A percentile compares a stretch with the other conserved stretches of the same genome.
phyloP scores from a whole-genome alignment of 2,888 invertebrate species.

The Hyalella azteca region DNA sequence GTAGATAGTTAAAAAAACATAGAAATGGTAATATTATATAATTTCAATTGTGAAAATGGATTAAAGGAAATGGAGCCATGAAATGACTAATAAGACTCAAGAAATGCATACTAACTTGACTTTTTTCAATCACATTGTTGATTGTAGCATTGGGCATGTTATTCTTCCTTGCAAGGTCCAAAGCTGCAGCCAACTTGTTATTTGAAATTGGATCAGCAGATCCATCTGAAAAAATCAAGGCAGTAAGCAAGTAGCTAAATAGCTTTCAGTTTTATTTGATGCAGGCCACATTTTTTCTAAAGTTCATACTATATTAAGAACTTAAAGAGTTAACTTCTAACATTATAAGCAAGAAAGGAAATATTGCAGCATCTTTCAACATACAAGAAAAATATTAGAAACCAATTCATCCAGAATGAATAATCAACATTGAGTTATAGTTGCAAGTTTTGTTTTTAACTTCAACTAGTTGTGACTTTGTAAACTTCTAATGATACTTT shows the following conservation, averaged over 20 bases:
- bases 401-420: neutral
- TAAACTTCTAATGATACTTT: neutral
- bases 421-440: neutral
- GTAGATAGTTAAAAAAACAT: too few relatives aligned
- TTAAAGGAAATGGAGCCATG: too few relatives aligned
- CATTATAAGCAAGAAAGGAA: neutral
- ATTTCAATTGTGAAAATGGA: too few relatives aligned
- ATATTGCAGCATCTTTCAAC: neutral
- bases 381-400: neutral
- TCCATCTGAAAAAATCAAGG: conserved; percentile 63
- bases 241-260: neutral
- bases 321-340: neutral
- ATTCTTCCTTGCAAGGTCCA: conserved; percentile 70
- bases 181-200: conserved; percentile 67
- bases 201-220: conserved; percentile 71
- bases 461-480: neutral
- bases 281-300: neutral
- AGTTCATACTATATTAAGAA: neutral
- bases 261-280: neutral
- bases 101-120: conserved; percentile 61
- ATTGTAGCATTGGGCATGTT: conserved; percentile 72
- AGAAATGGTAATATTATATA: too few relatives aligned
- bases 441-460: neutral
- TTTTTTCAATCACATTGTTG: conserved; percentile 69
- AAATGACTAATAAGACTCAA: neutral